Evolutionary conservation across 1,140 invertebrate species (phyloP).

Genomic region (Brachionus asplanchnoidis): DNA sequence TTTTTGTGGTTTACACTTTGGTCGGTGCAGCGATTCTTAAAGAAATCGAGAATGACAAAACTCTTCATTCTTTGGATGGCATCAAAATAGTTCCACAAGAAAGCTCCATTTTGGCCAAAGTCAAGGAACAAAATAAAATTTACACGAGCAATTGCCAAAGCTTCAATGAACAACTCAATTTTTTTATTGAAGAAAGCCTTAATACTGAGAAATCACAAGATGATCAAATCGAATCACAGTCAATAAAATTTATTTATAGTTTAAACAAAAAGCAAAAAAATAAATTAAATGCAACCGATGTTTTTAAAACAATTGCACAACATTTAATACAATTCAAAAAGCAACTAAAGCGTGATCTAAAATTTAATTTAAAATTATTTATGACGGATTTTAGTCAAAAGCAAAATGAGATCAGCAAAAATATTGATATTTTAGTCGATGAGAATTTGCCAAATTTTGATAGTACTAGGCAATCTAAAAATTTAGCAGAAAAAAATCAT

Average conservation of each 20-base stretch:
- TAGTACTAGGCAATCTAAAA: background rate
- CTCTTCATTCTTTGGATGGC: background rate
- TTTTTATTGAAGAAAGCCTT: background rate
- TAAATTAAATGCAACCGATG: background rate
- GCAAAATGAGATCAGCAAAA: background rate
- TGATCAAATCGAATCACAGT: background rate
- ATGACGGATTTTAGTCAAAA: background rate
- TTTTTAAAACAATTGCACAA: conserved; percentile 8
- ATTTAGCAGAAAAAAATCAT: background rate
- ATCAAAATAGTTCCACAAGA: background rate
- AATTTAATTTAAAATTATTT: background rate
- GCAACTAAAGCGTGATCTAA: background rate
- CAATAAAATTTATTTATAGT: background rate
- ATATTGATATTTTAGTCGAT: background rate
- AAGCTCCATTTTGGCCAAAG: background rate
- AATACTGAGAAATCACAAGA: background rate
- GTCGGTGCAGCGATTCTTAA: conserved; percentile 25
- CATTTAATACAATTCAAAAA: conserved; percentile 9
- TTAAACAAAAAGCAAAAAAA: conserved; percentile 3
- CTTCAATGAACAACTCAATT: background rate
- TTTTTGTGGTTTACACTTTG: conserved; percentile 6
- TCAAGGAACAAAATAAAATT: background rate
- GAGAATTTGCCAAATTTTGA: background rate
- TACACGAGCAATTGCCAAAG: background rate
- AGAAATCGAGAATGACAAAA: conserved; percentile 35